These are phyloP conservation scores for Phenganax subtilis DNA, from an alignment of 92 coral and sea anemone species.

Conservation along the genomic window DNA sequence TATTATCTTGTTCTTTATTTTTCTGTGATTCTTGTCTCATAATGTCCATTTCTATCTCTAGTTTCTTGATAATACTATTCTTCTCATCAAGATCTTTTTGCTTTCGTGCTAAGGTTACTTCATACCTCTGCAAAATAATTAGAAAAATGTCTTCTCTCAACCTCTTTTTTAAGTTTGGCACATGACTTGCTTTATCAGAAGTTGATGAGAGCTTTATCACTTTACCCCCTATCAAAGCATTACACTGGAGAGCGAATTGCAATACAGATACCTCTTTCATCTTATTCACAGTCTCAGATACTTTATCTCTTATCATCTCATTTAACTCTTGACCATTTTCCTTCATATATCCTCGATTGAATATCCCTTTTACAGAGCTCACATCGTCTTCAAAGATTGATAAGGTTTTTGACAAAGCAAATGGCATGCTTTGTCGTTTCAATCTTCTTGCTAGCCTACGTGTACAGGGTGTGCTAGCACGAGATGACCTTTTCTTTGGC, in stretches of 20 bases:
- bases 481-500: constrained; percentile 29
- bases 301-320: constrained; percentile 30
- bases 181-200: too few species aligned
- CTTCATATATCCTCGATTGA: not conserved
- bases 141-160: too few species aligned
- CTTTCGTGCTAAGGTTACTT: constrained; percentile 21
- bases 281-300: constrained; percentile 28
- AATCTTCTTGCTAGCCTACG: constrained; percentile 37
- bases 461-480: constrained; percentile 13
- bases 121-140: constrained; percentile 22
- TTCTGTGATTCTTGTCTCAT: constrained; percentile 6
- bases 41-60: constrained; percentile 21
- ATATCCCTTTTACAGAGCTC: not conserved
- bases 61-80: constrained; percentile 4
- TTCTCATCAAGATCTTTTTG: constrained; percentile 26
- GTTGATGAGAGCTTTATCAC: too few species aligned
- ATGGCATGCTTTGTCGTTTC: constrained; percentile 63
- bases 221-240: too few species aligned
- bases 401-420: constrained; percentile 44
- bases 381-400: constrained; percentile 22
- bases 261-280: constrained; percentile 23
- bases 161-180: too few species aligned
- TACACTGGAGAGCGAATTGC: not conserved
- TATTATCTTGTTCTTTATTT: not conserved
- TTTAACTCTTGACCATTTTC: constrained; percentile 18